A percentile compares a stretch with the other conserved stretches of the same genome.
Evolutionary conservation across 2,888 invertebrate genomes (phyloP).

Genomic region (Phyllotreta striolata): DNA sequence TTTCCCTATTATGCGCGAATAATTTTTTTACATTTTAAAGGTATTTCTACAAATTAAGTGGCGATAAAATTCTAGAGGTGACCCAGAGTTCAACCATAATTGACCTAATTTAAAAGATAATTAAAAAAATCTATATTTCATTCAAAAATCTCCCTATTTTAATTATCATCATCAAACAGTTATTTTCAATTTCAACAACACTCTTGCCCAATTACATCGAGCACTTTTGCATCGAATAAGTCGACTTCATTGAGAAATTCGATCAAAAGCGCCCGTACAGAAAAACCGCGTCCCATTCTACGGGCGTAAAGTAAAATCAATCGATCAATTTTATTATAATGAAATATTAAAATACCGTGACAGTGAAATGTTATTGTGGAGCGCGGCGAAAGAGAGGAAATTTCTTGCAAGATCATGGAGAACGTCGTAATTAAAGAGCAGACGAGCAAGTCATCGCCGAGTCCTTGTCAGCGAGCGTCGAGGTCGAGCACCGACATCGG

Average conservation of each 20-base stretch:
- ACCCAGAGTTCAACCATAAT: too few relatives aligned
- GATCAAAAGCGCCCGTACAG: constrained; percentile 21
- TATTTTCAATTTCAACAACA: too few relatives aligned
- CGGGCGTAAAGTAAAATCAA: constrained; percentile 24
- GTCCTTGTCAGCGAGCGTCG: constrained; percentile 34
- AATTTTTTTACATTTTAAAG: too few relatives aligned
- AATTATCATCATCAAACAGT: too few relatives aligned
- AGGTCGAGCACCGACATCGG: not conserved
- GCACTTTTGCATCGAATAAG: not conserved
- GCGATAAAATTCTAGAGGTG: too few relatives aligned
- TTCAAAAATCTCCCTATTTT: too few relatives aligned
- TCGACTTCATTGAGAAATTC: constrained; percentile 19
- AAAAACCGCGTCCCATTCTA: constrained; percentile 19
- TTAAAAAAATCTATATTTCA: too few relatives aligned
- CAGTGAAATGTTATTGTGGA: constrained; percentile 34
- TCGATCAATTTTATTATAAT: constrained; percentile 38
- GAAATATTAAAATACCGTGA: constrained; percentile 39
- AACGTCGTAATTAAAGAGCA: constrained; percentile 43
- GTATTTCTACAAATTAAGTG: too few relatives aligned
- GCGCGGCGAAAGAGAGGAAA: constrained; percentile 25
- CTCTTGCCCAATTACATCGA: too few relatives aligned
- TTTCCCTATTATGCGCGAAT: too few relatives aligned
- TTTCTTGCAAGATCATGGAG: constrained; percentile 44
- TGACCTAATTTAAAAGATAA: too few relatives aligned
- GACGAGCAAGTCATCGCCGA: constrained; percentile 37